Evolutionary conservation across 2,113 vertebrate genomes (phyloP).

Genomic region (Pimephales promelas): DNA sequence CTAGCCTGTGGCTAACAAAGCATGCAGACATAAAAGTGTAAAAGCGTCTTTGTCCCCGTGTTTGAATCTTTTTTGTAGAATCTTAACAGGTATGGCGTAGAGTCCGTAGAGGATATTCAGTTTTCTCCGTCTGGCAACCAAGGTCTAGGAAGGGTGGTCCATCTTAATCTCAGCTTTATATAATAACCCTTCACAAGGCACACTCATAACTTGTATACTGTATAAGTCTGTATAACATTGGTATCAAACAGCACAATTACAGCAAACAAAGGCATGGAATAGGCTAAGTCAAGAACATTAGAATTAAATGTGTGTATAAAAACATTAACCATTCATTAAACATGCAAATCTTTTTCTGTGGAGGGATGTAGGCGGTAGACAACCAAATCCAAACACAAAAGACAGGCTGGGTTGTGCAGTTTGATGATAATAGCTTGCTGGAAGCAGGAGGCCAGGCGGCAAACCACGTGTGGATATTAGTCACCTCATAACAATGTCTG

Average conservation of each 20-base stretch:
- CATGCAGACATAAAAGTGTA: not conserved
- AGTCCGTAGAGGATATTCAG: not conserved
- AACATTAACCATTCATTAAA: slow-evolving; percentile 1
- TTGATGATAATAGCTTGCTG: slow-evolving; percentile 17
- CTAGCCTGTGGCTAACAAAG: not conserved
- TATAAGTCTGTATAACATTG: not conserved
- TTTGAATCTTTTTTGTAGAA: not conserved
- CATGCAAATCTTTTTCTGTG: slow-evolving; percentile 1
- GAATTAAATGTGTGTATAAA: not conserved
- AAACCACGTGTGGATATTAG: slow-evolving; percentile 3
- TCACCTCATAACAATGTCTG: not conserved
- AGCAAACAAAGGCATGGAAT: not conserved
- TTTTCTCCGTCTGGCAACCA: not conserved
- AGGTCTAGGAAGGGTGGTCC: not conserved
- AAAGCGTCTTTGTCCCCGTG: not conserved
- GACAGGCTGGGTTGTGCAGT: not conserved
- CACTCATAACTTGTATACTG: not conserved
- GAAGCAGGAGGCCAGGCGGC: not conserved
- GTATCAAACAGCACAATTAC: not conserved
- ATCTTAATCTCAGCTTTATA: not conserved
- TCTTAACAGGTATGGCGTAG: not conserved
- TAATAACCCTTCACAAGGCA: not conserved
- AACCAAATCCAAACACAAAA: not conserved
- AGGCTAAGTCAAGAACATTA: not conserved
- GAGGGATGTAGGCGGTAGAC: not conserved